Conservation (phyloP, 2,797 vertebrate genomes). For the Helarctos malayanus region DNA sequence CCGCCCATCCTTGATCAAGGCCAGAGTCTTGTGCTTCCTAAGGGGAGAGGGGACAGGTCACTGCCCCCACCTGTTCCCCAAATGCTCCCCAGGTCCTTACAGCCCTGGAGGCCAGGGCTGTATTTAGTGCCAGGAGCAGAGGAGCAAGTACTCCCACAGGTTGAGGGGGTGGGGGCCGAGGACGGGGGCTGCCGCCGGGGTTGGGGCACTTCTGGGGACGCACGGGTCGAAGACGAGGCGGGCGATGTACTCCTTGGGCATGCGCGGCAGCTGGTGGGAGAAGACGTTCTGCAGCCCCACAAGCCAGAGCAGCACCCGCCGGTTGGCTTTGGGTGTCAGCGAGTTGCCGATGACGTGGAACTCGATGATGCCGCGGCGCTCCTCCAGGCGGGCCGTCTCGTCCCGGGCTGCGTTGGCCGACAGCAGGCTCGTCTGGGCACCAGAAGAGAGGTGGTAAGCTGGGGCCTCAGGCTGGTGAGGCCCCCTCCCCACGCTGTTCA, state of each 20-base stretch:
- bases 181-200: not conserved
- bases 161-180: not conserved
- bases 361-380: conserved; percentile 97
- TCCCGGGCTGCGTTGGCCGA: conserved; percentile 98
- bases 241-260: conserved; percentile 99
- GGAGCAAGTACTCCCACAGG: not conserved
- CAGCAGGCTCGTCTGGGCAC: conserved; percentile 94
- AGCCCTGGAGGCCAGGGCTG: not conserved
- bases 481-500: rapidly evolving
- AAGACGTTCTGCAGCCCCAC: conserved; percentile 99
- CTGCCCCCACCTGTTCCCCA: not conserved
- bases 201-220: conserved; percentile 81
- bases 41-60: conserved; percentile 42
- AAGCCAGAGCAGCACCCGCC: conserved; percentile 99
- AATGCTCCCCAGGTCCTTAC: not conserved
- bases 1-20: conserved; percentile 98
- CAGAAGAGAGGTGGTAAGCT: not conserved
- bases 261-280: conserved; percentile 98
- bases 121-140: not conserved
- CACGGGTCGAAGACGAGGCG: conserved; percentile 99
- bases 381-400: conserved; percentile 97
- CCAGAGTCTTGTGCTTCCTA: conserved; percentile 99
- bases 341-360: conserved; percentile 99
- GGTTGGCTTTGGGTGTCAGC: conserved; percentile 97
- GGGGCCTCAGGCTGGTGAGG: not conserved